A percentile compares a stretch with the other conserved stretches of the same genome.
Evolutionary conservation across 2,888 invertebrate genomes (phyloP).

Genomic region (Myathropa florea): DNA sequence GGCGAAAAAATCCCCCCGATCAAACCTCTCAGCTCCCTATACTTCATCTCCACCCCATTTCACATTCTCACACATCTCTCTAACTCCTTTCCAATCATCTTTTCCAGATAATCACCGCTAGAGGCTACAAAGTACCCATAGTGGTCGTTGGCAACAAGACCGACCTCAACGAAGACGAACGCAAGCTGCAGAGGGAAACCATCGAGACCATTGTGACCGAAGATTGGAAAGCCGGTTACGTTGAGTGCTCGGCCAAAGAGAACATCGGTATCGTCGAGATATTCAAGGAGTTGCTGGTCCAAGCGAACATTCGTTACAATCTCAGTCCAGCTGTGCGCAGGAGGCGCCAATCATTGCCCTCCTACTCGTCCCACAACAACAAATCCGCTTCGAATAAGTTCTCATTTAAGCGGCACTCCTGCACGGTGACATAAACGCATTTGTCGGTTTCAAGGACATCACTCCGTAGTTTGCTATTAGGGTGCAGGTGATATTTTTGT

Average conservation of each 20-base stretch:
- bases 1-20: no score
- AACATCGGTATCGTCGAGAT: conserved; percentile 81
- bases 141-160: conserved; percentile 88
- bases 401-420: conserved; percentile 74
- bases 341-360: conserved; percentile 80
- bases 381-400: conserved; percentile 73
- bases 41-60: no score
- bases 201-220: conserved; percentile 80
- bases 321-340: conserved; percentile 81
- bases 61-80: no score
- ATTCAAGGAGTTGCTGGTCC: conserved; percentile 82
- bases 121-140: conserved; percentile 83
- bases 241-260: conserved; percentile 82
- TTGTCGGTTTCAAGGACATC: neutral
- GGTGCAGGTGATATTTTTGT: conserved; percentile 67
- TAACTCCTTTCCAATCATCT: neutral
- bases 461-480: conserved; percentile 25
- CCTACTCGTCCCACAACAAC: conserved; percentile 73
- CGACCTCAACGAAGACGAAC: conserved; percentile 81
- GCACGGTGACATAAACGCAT: conserved; percentile 74
- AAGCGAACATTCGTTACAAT: conserved; percentile 81
- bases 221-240: conserved; percentile 82
- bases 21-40: no score
- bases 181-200: conserved; percentile 79
- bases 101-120: conserved; percentile 74